phyloP scores from a whole-genome alignment of 2,888 invertebrate genomes.

The Morinoia aosen region DNA sequence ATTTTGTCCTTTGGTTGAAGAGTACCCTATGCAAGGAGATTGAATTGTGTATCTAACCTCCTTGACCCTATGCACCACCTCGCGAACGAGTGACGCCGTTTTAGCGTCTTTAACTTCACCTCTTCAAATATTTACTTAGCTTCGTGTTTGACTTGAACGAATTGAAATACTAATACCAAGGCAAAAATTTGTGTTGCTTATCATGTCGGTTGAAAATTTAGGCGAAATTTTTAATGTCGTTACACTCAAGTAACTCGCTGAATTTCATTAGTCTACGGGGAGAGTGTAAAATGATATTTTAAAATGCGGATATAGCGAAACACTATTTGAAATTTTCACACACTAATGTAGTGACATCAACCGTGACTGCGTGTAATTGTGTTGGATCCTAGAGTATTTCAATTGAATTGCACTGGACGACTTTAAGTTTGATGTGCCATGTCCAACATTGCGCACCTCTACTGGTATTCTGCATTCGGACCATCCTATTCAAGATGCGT shows the following conservation, averaged over 20 bases:
- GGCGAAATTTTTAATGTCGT: background rate
- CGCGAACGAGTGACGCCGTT: background rate
- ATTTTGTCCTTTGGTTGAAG: background rate
- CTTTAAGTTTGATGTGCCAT: background rate
- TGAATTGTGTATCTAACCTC: too few relatives aligned
- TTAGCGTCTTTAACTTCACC: background rate
- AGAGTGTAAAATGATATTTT: background rate
- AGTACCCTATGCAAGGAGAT: too few relatives aligned
- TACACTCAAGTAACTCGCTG: background rate
- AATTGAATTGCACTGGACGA: background rate
- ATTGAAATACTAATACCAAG: background rate
- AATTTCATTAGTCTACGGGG: background rate
- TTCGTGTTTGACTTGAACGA: background rate
- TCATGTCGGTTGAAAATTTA: too few relatives aligned
- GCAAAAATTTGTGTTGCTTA: too few relatives aligned
- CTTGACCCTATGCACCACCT: background rate
- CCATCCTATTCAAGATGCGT: background rate
- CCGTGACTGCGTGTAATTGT: background rate
- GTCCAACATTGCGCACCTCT: background rate
- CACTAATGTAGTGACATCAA: background rate
- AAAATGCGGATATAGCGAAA: background rate
- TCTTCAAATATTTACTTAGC: background rate
- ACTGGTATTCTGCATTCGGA: background rate
- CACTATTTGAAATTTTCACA: background rate
- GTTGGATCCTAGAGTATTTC: background rate